Evolutionary conservation across 2,888 invertebrate genomes (phyloP).

Genomic region (Euspilapteryx auroguttella): DNA sequence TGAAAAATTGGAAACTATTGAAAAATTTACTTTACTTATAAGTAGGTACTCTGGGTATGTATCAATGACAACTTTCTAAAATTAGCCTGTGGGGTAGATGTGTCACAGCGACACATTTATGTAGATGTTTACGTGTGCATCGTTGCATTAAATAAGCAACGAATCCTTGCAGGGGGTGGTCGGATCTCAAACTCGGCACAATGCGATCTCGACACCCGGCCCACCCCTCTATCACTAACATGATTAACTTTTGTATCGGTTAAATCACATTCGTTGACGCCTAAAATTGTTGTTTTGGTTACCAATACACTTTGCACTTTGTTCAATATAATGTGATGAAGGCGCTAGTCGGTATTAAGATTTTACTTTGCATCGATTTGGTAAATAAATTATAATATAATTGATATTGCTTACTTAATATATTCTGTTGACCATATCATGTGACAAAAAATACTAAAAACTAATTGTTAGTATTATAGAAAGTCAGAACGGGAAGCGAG

Average conservation of each 20-base stretch:
- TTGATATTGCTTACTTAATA: too few species aligned
- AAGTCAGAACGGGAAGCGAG: too few species aligned
- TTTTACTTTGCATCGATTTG: slow-evolving; percentile 3
- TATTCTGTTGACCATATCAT: too few species aligned
- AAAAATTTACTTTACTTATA: too few species aligned
- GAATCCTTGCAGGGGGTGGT: slow-evolving; percentile 43
- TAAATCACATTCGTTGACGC: slow-evolving; percentile 20
- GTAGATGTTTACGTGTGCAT: slow-evolving; percentile 61
- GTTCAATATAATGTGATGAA: too few species aligned
- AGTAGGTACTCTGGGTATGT: too few species aligned
- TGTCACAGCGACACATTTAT: slow-evolving; percentile 59
- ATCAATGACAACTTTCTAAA: slow-evolving; percentile 58
- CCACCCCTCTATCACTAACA: slow-evolving; percentile 31
- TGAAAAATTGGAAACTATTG: too few species aligned
- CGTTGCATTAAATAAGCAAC: slow-evolving; percentile 60
- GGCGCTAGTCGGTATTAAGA: slow-evolving; percentile 1
- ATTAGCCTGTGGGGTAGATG: slow-evolving; percentile 53
- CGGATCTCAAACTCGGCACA: slow-evolving; percentile 36
- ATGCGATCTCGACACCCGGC: slow-evolving; percentile 39
- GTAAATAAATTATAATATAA: too few species aligned
- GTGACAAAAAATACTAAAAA: too few species aligned
- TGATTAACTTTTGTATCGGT: slow-evolving; percentile 47
- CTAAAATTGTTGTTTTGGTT: slow-evolving; percentile 4
- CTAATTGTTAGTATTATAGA: too few species aligned
- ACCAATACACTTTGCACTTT: too few species aligned